Evolutionary conservation across 1,140 invertebrate genomes (phyloP), one percentile per base, ranked within the genome.

Genomic region (Hyles vespertilio): DNA sequence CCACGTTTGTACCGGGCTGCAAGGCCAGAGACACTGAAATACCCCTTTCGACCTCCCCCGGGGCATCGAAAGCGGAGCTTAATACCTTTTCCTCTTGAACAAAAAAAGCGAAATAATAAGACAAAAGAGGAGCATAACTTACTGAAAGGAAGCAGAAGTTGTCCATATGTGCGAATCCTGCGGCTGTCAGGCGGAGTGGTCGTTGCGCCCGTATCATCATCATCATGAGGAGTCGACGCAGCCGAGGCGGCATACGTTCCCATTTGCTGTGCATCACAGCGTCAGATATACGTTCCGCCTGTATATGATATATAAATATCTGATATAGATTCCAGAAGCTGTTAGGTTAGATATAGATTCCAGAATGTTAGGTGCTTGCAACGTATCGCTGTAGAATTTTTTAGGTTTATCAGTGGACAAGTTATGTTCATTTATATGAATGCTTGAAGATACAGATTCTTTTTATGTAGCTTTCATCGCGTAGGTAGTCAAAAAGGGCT

Each of bases 131-230:
- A 12, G 22, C 54, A 43, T 34, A 49, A 46, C 67, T 69, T 67
- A 87, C 84, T 32, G 81, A 63, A 48, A 88, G 60, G 63, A 88
- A 88, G 59, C 85, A 88, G 22, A 67, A 67, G 59, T 82, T 88
- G 64, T 86, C 76, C 79, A 88, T 84, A 48, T 77, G 66, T 40
- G 83, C 74, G 53, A 85, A 88, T 0, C 85, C 83, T 3, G 81
- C 85, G 5, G 85, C 83, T 1, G 72, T 74, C 3, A 88, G 70
- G 1, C 70, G 67, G 1, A 88, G 58, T 0, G 85, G 85, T 0
- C 74, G 66, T 40, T 88, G 85, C 0, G 85, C 75, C 43, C 85
- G 59, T 69, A 82, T 70, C 78, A 85, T 81, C 51, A 69, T 71
- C 57, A 82, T 54, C 2, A 76, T 12, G 7, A 88, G 62, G 3